Conservation (phyloP, 2,888 invertebrate genomes). For the Thereva nobilitata region DNA sequence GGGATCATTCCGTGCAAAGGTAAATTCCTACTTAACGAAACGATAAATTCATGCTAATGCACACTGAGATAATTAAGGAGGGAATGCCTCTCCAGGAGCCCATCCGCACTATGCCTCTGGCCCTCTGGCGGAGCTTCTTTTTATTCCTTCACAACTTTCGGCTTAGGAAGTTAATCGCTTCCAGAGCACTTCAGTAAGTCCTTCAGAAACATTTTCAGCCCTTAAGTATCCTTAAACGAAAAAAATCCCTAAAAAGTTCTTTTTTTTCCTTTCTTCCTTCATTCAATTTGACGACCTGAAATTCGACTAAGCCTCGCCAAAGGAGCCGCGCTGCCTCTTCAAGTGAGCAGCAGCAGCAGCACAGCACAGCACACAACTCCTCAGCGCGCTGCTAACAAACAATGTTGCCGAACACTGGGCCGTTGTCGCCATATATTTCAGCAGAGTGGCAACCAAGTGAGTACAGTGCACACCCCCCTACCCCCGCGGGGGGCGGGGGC, state of each 20-base stretch:
- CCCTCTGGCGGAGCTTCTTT: background rate
- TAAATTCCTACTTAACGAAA: slow-evolving; percentile 3
- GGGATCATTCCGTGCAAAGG: background rate
- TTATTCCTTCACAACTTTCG: slow-evolving; percentile 2
- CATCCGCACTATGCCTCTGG: background rate
- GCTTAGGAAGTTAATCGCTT: slow-evolving; percentile 26
- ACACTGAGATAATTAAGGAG: slow-evolving; percentile 29
- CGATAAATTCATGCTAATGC: slow-evolving; percentile 29
- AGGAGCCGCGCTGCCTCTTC: background rate
- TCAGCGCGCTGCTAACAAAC: background rate
- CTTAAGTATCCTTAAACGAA: slow-evolving; percentile 25
- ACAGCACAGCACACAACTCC: no score
- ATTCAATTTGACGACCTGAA: slow-evolving; percentile 31
- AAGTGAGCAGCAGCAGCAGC: slow-evolving; percentile 10
- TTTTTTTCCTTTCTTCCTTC: slow-evolving; percentile 12
- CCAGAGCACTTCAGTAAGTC: slow-evolving; percentile 25
- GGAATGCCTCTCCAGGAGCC: background rate
- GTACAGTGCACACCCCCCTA: no score
- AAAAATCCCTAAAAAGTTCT: slow-evolving; percentile 18
- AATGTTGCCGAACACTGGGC: background rate
- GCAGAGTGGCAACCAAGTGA: no score
- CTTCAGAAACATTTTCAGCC: slow-evolving; percentile 27
- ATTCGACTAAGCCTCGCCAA: slow-evolving; percentile 12
- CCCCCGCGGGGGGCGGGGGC: no score
- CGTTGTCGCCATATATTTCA: no score